Base-by-base conservation (phyloP, 2,113 vertebrate species). In the Anolis sagrei region DNA sequence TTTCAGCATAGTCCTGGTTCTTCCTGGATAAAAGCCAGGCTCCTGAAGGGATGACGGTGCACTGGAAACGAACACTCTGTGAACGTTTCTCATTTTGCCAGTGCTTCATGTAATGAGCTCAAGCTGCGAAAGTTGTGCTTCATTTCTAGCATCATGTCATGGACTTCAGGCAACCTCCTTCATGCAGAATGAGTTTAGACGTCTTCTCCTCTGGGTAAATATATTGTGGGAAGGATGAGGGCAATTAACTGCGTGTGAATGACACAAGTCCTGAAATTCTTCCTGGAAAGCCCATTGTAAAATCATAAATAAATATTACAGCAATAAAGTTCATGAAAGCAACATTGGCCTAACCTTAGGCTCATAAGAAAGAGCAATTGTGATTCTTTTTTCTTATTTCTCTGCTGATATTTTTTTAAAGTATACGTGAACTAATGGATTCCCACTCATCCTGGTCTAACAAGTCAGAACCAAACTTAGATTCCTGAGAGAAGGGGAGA, bases 141-240 rank as follows among this genome's bases (percentile, higher is more conserved):
- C 58, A 51, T 64, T 79, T 58, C 48, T 68, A 32, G 44, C 29
- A 9, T 74, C 64, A 75, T 74, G 54, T n/a, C 58, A 68, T 49
- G 58, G 70, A 68, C 70, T 80, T 79, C 58, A 58, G 27, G 23
- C 18, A 48, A n/a, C 18, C 51, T 39, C 18, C 48, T 88, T 83
- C 58, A 84, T 25, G n/a, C 64, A 54, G 18, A 51, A 83, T 66
- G 86, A 75, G 75, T 88, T 75, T 75, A 32, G 39, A 75, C 74
- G 48, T 19, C 44, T 77, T 76, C 66, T 79, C 75, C 48, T 87
- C 64, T 51, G 39, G 39, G 10, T 21, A 34, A 44, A 72, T 62
- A 61, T 64, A 10, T 49, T 79, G 62, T 39, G 32, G 32, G 21
- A 75, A 75, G 27, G 69, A 51, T 64, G 39, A 54, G 36, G 44